Conservation (phyloP, 2,113 vertebrate species). For the Ictalurus punctatus region DNA sequence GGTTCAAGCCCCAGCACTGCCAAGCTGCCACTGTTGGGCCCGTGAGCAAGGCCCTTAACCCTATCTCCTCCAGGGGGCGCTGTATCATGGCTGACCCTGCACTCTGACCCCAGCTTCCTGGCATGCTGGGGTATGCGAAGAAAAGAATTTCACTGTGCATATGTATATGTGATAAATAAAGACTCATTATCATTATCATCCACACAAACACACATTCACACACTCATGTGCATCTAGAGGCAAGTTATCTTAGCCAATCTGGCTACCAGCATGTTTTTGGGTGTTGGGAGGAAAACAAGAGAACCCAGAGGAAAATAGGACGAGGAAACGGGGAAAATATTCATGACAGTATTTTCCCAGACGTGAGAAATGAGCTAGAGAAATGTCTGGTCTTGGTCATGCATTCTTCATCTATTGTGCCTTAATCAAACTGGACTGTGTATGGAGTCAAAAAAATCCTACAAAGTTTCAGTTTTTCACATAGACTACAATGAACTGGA, state of each 20-base stretch:
- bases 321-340: neutral
- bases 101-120: too few relatives aligned
- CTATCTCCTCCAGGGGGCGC: too few relatives aligned
- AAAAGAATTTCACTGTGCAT: too few relatives aligned
- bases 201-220: neutral
- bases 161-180: too few relatives aligned
- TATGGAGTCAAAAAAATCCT: neutral
- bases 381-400: neutral
- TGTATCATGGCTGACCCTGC: too few relatives aligned
- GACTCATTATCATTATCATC: too few relatives aligned
- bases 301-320: neutral
- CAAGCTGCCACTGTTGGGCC: too few relatives aligned
- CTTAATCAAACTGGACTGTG: neutral
- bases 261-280: neutral
- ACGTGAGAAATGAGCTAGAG: neutral
- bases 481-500: neutral
- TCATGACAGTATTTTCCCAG: neutral
- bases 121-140: too few relatives aligned
- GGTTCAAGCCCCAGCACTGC: too few relatives aligned
- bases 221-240: neutral
- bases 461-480: neutral
- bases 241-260: neutral
- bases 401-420: neutral
- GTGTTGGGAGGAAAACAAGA: neutral
- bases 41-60: too few relatives aligned